A percentile compares a stretch with the other conserved stretches of the same genome.
phyloP scores from a whole-genome alignment of 2,888 invertebrate species.

The Diarsia mendica region DNA sequence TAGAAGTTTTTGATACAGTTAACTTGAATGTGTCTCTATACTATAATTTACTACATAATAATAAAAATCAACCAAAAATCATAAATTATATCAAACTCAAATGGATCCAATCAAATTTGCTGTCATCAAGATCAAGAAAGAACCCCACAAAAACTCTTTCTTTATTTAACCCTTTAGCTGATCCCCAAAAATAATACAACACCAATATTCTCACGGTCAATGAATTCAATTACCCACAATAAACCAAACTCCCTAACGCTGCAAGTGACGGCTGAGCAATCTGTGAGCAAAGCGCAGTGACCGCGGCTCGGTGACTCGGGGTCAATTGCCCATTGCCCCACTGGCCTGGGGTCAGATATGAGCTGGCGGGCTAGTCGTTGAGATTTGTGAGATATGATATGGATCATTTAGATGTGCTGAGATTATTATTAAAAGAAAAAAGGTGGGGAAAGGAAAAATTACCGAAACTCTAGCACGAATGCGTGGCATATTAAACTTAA shows the following conservation, averaged over 20 bases:
- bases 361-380: slow-evolving; percentile 36
- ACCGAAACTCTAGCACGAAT: too few species aligned
- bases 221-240: slow-evolving; percentile 49
- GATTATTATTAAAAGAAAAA: background rate
- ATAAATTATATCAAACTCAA: background rate
- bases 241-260: slow-evolving; percentile 35
- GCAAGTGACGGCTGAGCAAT: slow-evolving; percentile 25
- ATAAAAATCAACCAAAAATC: background rate
- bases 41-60: background rate
- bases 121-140: too few species aligned
- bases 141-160: background rate
- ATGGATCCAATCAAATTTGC: background rate
- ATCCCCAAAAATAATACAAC: background rate
- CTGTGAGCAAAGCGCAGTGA: slow-evolving; percentile 20
- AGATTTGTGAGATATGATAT: slow-evolving; percentile 44
- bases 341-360: slow-evolving; percentile 60
- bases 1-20: background rate
- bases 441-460: too few species aligned
- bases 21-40: background rate
- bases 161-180: background rate
- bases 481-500: too few species aligned
- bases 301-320: slow-evolving; percentile 19
- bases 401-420: background rate
- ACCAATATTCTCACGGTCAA: slow-evolving; percentile 36
- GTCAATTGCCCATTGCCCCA: slow-evolving; percentile 66